Percentiles rank a stretch among this genome's conserved stretches.
Conservation (phyloP, 2,888 invertebrate species). For the Pristionchus entomophagus region DNA sequence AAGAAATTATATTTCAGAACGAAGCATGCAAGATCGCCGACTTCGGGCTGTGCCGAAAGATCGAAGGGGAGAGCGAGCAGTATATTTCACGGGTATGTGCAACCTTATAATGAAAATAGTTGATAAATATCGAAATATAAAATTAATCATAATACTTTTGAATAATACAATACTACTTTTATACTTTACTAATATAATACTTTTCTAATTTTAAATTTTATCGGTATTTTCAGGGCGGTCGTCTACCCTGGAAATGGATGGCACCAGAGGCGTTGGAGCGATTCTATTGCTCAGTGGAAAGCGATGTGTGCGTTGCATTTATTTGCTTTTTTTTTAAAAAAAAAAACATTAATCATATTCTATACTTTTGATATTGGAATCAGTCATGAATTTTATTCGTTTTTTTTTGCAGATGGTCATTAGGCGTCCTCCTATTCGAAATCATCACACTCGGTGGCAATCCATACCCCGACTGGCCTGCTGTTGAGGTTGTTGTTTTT, state of each 20-base stretch:
- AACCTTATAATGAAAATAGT: too few relatives aligned
- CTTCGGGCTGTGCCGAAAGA: slow-evolving; percentile 13
- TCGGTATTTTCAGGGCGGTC: slow-evolving; percentile 8
- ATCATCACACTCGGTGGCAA: slow-evolving; percentile 35
- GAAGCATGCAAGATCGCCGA: slow-evolving; percentile 40
- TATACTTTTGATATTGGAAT: background rate
- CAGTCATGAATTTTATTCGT: background rate
- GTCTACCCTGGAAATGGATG: slow-evolving; percentile 31
- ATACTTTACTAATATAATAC: too few relatives aligned
- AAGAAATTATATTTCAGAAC: background rate
- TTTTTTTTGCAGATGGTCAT: slow-evolving; percentile 16
- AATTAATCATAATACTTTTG: too few relatives aligned
- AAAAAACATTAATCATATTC: background rate
- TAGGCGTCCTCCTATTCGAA: slow-evolving; percentile 32
- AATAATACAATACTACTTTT: too few relatives aligned
- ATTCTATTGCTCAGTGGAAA: background rate
- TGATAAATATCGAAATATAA: too few relatives aligned
- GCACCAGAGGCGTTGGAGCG: slow-evolving; percentile 1
- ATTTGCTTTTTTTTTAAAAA: background rate
- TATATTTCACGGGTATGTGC: background rate
- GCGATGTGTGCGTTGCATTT: slow-evolving; percentile 8
- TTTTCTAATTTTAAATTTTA: background rate
- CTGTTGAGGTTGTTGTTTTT: background rate
- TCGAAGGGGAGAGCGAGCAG: background rate
- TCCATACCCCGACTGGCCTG: slow-evolving; percentile 30